Percentiles rank a stretch among this genome's conserved stretches.
phyloP scores from a whole-genome alignment of 2,113 vertebrate species.

The Alexandromys fortis region DNA sequence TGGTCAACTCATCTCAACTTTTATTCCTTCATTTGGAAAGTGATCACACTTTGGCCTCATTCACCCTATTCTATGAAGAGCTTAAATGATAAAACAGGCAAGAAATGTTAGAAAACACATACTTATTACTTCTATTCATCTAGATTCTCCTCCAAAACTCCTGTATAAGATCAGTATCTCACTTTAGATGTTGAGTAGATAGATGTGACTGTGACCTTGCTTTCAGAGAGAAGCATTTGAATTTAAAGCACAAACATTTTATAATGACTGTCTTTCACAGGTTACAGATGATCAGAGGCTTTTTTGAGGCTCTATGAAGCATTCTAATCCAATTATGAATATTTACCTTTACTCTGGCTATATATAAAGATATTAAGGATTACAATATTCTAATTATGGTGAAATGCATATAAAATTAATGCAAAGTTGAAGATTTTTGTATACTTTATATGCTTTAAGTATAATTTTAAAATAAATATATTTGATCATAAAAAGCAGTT shows the following conservation, averaged over 20 bases:
- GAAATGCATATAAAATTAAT: constrained; percentile 5
- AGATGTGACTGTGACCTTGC: background rate
- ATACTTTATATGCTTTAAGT: background rate
- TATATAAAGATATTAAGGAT: background rate
- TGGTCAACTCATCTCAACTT: background rate
- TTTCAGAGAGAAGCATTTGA: background rate
- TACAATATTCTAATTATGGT: background rate
- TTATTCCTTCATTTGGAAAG: background rate
- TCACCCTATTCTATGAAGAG: background rate
- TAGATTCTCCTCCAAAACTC: background rate
- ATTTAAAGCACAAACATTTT: constrained; percentile 26
- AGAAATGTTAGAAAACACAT: background rate
- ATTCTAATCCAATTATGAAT: background rate
- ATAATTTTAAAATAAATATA: constrained; percentile 49
- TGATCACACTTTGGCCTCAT: background rate
- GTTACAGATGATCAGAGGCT: background rate
- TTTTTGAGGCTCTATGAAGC: background rate
- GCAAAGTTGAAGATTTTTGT: background rate
- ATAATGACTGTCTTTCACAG: background rate
- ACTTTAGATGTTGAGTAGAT: background rate
- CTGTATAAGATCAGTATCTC: background rate
- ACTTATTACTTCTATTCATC: background rate
- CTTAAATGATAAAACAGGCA: background rate
- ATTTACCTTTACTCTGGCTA: background rate
- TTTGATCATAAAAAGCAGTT: background rate